Percentiles rank a stretch among this genome's conserved stretches.
phyloP scores from a whole-genome alignment of 2,797 vertebrate genomes.

The Odontamblyopus lacepedii region DNA sequence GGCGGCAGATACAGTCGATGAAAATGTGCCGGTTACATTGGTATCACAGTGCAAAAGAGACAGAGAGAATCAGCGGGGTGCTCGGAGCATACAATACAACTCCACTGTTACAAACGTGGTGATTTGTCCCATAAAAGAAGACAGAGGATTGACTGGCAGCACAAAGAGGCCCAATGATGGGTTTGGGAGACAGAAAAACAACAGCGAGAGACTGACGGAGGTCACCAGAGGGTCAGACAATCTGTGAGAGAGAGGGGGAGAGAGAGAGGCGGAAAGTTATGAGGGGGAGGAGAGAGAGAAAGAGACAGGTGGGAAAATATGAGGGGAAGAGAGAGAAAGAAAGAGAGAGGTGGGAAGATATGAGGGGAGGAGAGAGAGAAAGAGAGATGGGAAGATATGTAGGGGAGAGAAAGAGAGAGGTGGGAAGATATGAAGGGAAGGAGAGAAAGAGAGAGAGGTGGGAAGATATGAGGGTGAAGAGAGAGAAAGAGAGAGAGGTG shows the following conservation, averaged over 20 bases:
- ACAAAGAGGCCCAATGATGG: conserved; percentile 22
- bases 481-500: too few species aligned
- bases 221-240: conserved; percentile 37
- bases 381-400: too few species aligned
- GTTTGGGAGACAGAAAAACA: conserved; percentile 29
- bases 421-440: too few species aligned
- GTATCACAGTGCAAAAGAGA: not conserved
- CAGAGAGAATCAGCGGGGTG: not conserved
- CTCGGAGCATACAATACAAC: conserved; percentile 3
- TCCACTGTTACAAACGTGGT: not conserved
- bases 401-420: too few species aligned
- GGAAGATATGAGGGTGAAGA: too few species aligned
- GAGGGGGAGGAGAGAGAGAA: too few species aligned
- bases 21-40: not conserved
- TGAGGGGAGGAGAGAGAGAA: too few species aligned
- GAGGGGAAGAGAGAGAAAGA: too few species aligned
- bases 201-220: conserved; percentile 13
- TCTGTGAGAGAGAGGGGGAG: conserved; percentile 13
- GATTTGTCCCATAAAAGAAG: conserved; percentile 18
- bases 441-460: too few species aligned
- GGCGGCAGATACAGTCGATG: not conserved
- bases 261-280: too few species aligned
- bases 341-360: too few species aligned
- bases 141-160: conserved; percentile 17
- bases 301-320: too few species aligned